Evolutionary conservation across 2,888 invertebrate species (phyloP).

Genomic region (Coremacera marginata): DNA sequence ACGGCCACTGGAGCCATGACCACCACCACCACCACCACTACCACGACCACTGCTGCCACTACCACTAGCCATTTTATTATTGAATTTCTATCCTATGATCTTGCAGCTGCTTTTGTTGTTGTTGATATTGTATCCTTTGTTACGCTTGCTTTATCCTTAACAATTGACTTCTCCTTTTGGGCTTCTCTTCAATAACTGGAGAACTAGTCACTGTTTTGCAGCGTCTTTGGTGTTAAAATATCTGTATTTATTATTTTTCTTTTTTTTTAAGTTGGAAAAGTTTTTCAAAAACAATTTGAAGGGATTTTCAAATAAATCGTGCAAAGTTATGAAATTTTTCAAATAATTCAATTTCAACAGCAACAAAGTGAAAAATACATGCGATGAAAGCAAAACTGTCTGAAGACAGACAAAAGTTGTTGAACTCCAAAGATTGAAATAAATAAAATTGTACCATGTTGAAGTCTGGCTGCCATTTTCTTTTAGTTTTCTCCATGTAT

Average conservation of each 20-base stretch:
- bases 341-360: not conserved
- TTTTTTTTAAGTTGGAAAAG: not conserved
- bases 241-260: not conserved
- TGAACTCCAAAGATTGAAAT: not conserved
- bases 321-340: not conserved
- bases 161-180: not conserved
- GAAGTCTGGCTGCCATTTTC: slow-evolving; percentile 11
- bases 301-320: slow-evolving; percentile 5
- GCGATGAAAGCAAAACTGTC: not conserved
- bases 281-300: slow-evolving; percentile 18
- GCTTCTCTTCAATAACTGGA: not conserved
- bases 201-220: not conserved
- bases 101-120: slow-evolving; percentile 22
- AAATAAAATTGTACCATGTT: not conserved
- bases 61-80: slow-evolving; percentile 53
- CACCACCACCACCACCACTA: slow-evolving; percentile 39
- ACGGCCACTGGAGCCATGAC: slow-evolving; percentile 35
- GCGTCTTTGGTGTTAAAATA: not conserved
- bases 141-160: slow-evolving; percentile 1
- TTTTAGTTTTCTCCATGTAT: not conserved
- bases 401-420: not conserved
- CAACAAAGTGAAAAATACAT: not conserved
- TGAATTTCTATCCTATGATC: slow-evolving; percentile 28
- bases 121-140: slow-evolving; percentile 18
- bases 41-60: slow-evolving; percentile 42